Base-by-base conservation (phyloP, 2,888 invertebrate species). In the Drosophila siamana region DNA sequence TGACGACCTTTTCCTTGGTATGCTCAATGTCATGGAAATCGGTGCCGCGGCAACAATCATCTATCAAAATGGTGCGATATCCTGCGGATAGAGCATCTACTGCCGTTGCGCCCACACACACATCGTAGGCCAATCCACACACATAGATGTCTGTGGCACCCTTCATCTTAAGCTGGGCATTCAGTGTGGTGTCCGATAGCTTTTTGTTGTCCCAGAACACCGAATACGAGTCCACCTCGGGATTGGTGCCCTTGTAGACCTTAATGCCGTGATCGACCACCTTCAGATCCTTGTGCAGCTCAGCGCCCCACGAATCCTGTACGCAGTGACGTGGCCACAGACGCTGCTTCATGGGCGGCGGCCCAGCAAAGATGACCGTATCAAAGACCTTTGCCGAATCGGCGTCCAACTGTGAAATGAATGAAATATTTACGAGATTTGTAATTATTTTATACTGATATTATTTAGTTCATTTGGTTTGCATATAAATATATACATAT, bases 131-230 rank as follows among this genome's bases (percentile, higher is more conserved):
- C 68, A 99, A 93, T 0, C 99, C 99, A 90, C 98, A 98, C 40
- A 98, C 96, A 92, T 97, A 98, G 78, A 99, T 96, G 91, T 98
- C 98, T 4, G 98, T 97, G 51, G 97, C 96, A 61, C 95, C 95
- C 86, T 95, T 95, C 92, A 95, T 93, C 66, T 96, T 95, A 63
- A 99, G 94, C 90, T 97, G 96, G 7, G 95, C 94, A 89, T 96
- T 95, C 44, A 99, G 93, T 9, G 96, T 95, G 4, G 98, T 98
- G 91, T 97, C 96, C 1, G 96, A 96, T 68, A 97, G 93, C 92
- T 97, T 97, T 93, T 97, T 97, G 93, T 99, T 99, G 93, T 99
- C 99, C 97, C 98, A 98, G 94, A 99, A 99, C 46, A 98, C 99
- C 0, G 98, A 98, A 92, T 99, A 99, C 1, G 98, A 98, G 92